Evolutionary conservation across 2,888 invertebrate species (phyloP).

Genomic region (Pyrgus malvae): DNA sequence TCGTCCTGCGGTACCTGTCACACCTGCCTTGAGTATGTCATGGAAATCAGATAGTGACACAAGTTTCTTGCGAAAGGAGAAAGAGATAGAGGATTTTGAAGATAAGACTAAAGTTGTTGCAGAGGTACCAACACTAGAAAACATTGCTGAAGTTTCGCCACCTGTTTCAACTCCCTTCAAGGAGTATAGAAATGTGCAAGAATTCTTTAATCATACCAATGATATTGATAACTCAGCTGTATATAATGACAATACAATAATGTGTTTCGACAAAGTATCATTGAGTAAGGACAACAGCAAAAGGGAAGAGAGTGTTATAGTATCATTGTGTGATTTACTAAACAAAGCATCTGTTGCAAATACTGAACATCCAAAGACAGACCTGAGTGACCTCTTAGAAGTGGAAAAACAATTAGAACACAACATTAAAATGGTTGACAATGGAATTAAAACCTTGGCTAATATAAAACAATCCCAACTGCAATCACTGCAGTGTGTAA

Average conservation of each 20-base stretch:
- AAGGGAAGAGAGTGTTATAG: slow-evolving; percentile 64
- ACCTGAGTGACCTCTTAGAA: slow-evolving; percentile 53
- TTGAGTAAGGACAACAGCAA: slow-evolving; percentile 42
- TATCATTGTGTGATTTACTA: slow-evolving; percentile 63
- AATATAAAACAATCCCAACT: slow-evolving; percentile 55
- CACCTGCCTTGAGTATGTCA: slow-evolving; percentile 58
- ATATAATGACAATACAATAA: slow-evolving; percentile 59
- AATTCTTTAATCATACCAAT: slow-evolving; percentile 59
- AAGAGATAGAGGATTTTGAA: slow-evolving; percentile 59
- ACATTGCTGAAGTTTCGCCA: slow-evolving; percentile 56
- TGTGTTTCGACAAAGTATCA: slow-evolving; percentile 57
- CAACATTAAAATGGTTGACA: slow-evolving; percentile 56
- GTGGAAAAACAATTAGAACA: slow-evolving; percentile 51
- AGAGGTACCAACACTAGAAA: slow-evolving; percentile 50
- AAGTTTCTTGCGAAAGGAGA: slow-evolving; percentile 67
- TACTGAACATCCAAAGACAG: slow-evolving; percentile 42
- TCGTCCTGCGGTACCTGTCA: slow-evolving; percentile 43
- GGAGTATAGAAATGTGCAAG: slow-evolving; percentile 59
- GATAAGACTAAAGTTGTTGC: slow-evolving; percentile 44
- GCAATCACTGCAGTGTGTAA: slow-evolving; percentile 51
- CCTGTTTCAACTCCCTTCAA: slow-evolving; percentile 67
- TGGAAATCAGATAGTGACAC: slow-evolving; percentile 64
- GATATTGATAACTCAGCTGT: slow-evolving; percentile 47
- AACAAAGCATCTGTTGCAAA: slow-evolving; percentile 57
- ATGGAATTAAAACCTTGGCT: slow-evolving; percentile 47